Evolutionary conservation across 2,113 vertebrate species (phyloP), one percentile per base, ranked within the genome.

Genomic region (Corynorhinus townsendii): DNA sequence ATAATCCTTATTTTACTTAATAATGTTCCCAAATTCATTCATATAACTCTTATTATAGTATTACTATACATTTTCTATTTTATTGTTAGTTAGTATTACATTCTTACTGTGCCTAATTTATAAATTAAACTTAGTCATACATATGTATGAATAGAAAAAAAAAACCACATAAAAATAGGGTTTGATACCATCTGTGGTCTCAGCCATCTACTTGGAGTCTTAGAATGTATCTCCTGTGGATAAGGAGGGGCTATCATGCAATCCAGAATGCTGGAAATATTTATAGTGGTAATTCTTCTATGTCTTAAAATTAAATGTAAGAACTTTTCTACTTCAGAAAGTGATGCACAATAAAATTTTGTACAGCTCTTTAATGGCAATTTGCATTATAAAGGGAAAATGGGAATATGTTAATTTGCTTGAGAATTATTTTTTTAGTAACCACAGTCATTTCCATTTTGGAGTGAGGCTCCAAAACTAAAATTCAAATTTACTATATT

Each of bases 351-450:
- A 28, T 59, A 95, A 81, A 81, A 93, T 73, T 85, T 73, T 86
- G 30, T 35, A 79, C 62, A 90, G 22, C n/a, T 82, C 17, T 86
- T 90, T 73, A 87, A 56, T 73, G 40, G 4, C 40, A 84, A 94
- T 96, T 95, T 96, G 43, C 72, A 94, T 95, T 62, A 96, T 35
- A 95, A 96, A 92, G 19, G 35, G 89, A 95, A 95, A 92, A 81
- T 75, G 38, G 14, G 26, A 90, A 73, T 76, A 82, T 89, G 68
- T 66, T 94, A 86, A 85, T 88, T 92, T 22, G 28, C 35, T 86
- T 93, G 45, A 81, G 33, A 73, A 79, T 82, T 91, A 40, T 90
- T 93, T 33, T 93, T 35, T 85, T 76, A 52, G 35, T 90, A 90
- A 88, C 28, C 5, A 52, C 35, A 45, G 16, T 86, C 19, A 88